Conservation (phyloP, 2,888 invertebrate species). For the Cancer borealis region DNA sequence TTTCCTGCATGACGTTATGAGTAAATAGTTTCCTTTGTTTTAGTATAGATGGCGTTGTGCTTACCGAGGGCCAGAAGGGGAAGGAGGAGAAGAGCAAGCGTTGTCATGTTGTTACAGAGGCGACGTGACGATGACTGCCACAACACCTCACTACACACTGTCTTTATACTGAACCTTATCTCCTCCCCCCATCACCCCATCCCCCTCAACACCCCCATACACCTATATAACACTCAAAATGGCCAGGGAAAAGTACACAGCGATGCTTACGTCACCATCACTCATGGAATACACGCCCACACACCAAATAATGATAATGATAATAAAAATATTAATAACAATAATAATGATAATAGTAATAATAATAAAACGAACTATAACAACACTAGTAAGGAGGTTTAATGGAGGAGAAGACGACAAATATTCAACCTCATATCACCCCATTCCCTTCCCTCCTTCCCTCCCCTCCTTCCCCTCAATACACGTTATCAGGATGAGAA, state of each 20-base stretch:
- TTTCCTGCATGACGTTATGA: too few relatives aligned
- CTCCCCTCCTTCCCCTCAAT: too few relatives aligned
- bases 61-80: slow-evolving; percentile 49
- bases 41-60: neutral
- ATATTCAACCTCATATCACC: too few relatives aligned
- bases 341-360: too few relatives aligned
- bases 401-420: too few relatives aligned
- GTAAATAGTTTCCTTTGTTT: too few relatives aligned
- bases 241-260: neutral
- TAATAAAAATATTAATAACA: too few relatives aligned
- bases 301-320: neutral
- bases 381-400: too few relatives aligned
- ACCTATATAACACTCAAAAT: neutral
- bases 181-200: neutral
- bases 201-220: neutral
- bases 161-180: neutral
- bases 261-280: neutral
- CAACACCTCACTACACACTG: neutral
- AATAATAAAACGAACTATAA: too few relatives aligned
- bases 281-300: neutral
- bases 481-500: too few relatives aligned
- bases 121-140: neutral
- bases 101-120: neutral
- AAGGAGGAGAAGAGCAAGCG: neutral
- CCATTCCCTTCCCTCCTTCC: too few relatives aligned